phyloP scores from a whole-genome alignment of 2,888 invertebrate species.

The Trilocha varians region DNA sequence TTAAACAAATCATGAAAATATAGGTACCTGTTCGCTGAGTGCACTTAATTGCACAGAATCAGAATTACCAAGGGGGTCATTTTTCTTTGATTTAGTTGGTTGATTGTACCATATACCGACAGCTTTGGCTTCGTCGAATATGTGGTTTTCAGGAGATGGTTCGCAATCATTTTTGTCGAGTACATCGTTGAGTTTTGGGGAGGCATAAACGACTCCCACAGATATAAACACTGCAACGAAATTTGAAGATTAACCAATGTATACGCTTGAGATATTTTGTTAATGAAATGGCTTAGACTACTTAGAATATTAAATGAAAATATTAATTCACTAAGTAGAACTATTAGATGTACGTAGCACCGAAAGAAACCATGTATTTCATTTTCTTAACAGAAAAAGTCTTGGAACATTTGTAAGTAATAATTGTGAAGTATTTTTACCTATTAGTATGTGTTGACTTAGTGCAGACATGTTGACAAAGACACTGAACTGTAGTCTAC shows the following conservation, averaged over 20 bases:
- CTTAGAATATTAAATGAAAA: too few species aligned
- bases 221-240: slow-evolving; percentile 1
- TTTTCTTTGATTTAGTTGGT: slow-evolving; percentile 37
- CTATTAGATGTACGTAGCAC: too few species aligned
- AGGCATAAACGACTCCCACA: slow-evolving; percentile 12
- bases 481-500: not conserved
- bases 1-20: not conserved
- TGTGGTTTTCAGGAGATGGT: slow-evolving; percentile 41
- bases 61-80: slow-evolving; percentile 35
- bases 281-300: too few species aligned
- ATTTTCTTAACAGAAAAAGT: too few species aligned
- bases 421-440: not conserved
- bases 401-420: too few species aligned
- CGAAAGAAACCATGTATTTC: too few species aligned
- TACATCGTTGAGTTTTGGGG: slow-evolving; percentile 23
- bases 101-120: slow-evolving; percentile 50
- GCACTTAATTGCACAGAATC: slow-evolving; percentile 43
- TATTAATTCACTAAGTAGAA: too few species aligned
- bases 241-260: too few species aligned
- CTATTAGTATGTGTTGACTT: not conserved
- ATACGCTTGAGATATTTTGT: too few species aligned
- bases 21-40: slow-evolving; percentile 36
- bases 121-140: slow-evolving; percentile 43
- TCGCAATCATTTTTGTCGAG: slow-evolving; percentile 35
- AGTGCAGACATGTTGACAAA: not conserved